These are phyloP conservation scores for Deilephila porcellus DNA, from an alignment of 2,888 invertebrate genomes.

Conservation along the genomic window DNA sequence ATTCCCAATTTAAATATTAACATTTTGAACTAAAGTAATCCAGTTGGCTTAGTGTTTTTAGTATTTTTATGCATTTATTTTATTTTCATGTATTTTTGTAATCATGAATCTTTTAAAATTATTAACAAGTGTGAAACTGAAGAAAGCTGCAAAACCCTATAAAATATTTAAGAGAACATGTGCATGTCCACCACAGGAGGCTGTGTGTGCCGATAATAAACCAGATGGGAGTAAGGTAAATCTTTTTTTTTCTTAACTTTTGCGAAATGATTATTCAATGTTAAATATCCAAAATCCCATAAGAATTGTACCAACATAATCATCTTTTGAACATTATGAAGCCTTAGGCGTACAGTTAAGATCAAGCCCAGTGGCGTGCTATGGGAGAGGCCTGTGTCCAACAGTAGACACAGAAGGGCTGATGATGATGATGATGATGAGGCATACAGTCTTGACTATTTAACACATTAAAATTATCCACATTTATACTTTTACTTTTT, in stretches of 20 bases:
- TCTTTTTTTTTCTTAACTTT: background rate
- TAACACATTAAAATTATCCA: no score
- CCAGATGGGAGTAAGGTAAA: slow-evolving; percentile 46
- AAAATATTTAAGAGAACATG: slow-evolving; percentile 38
- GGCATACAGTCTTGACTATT: no score
- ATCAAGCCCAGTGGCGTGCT: no score
- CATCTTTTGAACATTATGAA: no score
- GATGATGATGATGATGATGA: no score
- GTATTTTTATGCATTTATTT: slow-evolving; percentile 38
- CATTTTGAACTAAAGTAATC: slow-evolving; percentile 45
- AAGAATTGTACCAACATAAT: no score
- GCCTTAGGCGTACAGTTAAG: no score
- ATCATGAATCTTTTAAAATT: slow-evolving; percentile 72
- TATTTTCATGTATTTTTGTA: slow-evolving; percentile 49
- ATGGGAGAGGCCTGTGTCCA: no score
- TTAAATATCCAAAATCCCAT: no score
- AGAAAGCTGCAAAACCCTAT: slow-evolving; percentile 39
- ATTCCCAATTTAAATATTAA: slow-evolving; percentile 15
- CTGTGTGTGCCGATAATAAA: slow-evolving; percentile 10
- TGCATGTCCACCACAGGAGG: slow-evolving; percentile 30
- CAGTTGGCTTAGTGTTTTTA: slow-evolving; percentile 57
- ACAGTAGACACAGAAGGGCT: no score
- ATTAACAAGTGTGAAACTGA: slow-evolving; percentile 52
- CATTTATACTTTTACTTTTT: no score
- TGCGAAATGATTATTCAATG: background rate